Percentiles rank a stretch among this genome's conserved stretches.
Evolutionary conservation across 1,140 invertebrate genomes (phyloP).

Genomic region (Aphelinus certus): DNA sequence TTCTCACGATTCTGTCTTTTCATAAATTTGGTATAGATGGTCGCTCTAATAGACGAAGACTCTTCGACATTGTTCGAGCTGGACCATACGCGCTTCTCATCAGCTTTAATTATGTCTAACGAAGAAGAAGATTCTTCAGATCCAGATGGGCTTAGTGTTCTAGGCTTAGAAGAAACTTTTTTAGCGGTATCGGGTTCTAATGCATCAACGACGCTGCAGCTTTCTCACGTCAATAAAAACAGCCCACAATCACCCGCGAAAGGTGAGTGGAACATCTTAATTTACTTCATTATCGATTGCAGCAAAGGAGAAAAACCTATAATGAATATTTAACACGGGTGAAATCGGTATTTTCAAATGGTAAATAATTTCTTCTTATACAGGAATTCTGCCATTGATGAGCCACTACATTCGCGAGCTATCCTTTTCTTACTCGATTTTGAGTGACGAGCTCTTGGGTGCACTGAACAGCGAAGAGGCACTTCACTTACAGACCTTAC

Average conservation of each 20-base stretch:
- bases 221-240: constrained; percentile 48
- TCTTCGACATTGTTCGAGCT: constrained; percentile 37
- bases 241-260: constrained; percentile 47
- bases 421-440: constrained; percentile 55
- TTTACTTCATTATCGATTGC: no score
- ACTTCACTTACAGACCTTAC: constrained; percentile 52
- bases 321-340: constrained; percentile 14
- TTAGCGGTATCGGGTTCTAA: constrained; percentile 40
- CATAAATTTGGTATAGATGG: constrained; percentile 18
- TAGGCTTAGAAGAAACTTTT: constrained; percentile 33
- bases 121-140: constrained; percentile 34
- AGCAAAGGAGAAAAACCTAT: neutral
- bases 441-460: constrained; percentile 57
- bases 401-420: constrained; percentile 57
- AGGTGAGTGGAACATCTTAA: constrained; percentile 42
- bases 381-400: constrained; percentile 53
- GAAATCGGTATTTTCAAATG: constrained; percentile 9
- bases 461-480: constrained; percentile 49
- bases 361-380: neutral
- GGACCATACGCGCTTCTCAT: constrained; percentile 42
- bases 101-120: constrained; percentile 34
- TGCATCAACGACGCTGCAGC: constrained; percentile 43
- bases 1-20: neutral
- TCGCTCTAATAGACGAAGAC: constrained; percentile 30
- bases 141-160: neutral